These are phyloP conservation scores for Stenodera caucasica DNA, from an alignment of 2,888 invertebrate genomes.

Conservation along the genomic window DNA sequence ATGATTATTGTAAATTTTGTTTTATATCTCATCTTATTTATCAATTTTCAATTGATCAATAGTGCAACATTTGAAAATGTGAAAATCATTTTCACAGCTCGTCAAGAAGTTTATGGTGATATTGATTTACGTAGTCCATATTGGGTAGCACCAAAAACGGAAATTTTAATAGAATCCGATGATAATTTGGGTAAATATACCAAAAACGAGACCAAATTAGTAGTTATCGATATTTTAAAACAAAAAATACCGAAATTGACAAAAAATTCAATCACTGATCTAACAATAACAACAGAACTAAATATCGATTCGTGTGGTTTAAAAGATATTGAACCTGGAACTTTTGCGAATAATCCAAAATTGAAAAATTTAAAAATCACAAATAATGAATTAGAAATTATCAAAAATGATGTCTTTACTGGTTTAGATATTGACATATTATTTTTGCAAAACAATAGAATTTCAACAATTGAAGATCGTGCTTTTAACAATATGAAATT, in stretches of 20 bases:
- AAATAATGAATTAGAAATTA: slow-evolving; percentile 33
- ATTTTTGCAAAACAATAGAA: slow-evolving; percentile 34
- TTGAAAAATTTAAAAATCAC: slow-evolving; percentile 32
- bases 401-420: slow-evolving; percentile 34
- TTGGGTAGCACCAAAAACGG: background rate
- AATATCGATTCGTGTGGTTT: slow-evolving; percentile 20
- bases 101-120: background rate
- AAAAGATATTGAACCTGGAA: slow-evolving; percentile 24
- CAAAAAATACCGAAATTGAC: background rate
- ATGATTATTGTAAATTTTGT: too few species aligned
- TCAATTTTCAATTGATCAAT: background rate
- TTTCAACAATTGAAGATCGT: slow-evolving; percentile 31
- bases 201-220: background rate
- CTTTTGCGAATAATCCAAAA: slow-evolving; percentile 33
- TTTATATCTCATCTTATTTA: background rate
- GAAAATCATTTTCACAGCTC: background rate
- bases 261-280: slow-evolving; percentile 19
- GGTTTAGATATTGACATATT: slow-evolving; percentile 29
- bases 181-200: background rate
- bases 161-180: background rate
- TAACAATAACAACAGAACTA: slow-evolving; percentile 22
- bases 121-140: background rate
- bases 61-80: slow-evolving; percentile 13
- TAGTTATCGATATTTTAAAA: background rate
- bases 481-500: slow-evolving; percentile 40